These are phyloP conservation scores for Drosophila virilis DNA, from an alignment of 1,140 invertebrate species.

Conservation along the genomic window DNA sequence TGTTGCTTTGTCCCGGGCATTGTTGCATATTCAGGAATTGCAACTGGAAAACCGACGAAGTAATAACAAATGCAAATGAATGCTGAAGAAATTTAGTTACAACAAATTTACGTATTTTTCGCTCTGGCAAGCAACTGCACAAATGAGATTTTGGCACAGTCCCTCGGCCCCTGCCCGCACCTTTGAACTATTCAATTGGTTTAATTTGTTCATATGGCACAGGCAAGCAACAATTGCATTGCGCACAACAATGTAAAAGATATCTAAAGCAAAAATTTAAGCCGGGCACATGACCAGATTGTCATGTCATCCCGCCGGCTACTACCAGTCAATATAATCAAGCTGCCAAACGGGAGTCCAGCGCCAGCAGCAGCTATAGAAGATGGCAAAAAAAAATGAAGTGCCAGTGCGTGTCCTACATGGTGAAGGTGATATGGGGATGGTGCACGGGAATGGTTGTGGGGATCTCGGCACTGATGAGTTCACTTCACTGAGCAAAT, in stretches of 20 bases:
- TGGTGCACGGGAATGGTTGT: background rate
- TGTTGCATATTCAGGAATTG: constrained; percentile 79
- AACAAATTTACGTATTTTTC: constrained; percentile 59
- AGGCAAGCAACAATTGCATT: constrained; percentile 48
- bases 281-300: constrained; percentile 35
- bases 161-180: background rate
- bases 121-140: constrained; percentile 51
- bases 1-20: constrained; percentile 31
- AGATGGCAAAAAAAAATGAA: constrained; percentile 66
- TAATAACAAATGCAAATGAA: constrained; percentile 82
- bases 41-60: constrained; percentile 68
- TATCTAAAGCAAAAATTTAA: constrained; percentile 50
- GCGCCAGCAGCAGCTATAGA: constrained; percentile 11
- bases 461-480: constrained; percentile 68
- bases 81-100: constrained; percentile 74
- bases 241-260: constrained; percentile 34
- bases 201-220: constrained; percentile 58
- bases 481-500: constrained; percentile 82
- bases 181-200: constrained; percentile 66
- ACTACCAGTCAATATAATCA: constrained; percentile 73
- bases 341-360: constrained; percentile 51
- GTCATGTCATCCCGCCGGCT: constrained; percentile 19
- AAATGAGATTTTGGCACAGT: constrained; percentile 57
- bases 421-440: background rate
- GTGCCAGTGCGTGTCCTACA: constrained; percentile 55